Conservation (phyloP, 2,888 invertebrate species). For the Phyllotreta striolata region DNA sequence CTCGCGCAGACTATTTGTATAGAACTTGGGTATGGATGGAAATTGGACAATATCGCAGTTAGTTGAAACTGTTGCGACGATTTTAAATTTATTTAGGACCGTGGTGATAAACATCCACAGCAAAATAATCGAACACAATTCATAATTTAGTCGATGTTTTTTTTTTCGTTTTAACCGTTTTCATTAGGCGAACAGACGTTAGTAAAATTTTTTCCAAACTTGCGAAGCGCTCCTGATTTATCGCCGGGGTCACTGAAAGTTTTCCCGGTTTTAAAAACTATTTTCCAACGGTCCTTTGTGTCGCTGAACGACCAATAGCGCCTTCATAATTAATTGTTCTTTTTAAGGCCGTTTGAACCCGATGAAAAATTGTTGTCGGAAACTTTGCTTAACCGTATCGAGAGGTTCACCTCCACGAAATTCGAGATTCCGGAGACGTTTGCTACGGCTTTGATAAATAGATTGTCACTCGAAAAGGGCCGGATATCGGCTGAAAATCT, state of each 20-base stretch:
- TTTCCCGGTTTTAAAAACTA: conserved; percentile 30
- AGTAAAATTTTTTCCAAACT: conserved; percentile 18
- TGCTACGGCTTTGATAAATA: conserved; percentile 24
- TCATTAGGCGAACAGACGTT: conserved; percentile 10
- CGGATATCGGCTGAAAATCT: neutral
- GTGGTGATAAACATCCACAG: no score
- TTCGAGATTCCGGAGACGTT: conserved; percentile 17
- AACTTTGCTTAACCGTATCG: conserved; percentile 31
- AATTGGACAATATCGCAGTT: no score
- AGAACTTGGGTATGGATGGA: no score
- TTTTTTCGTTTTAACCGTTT: no score
- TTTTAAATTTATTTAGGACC: no score
- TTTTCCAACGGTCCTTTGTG: conserved; percentile 25
- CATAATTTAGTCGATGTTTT: no score
- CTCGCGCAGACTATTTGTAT: no score
- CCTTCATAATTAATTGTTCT: conserved; percentile 30
- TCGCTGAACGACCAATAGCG: conserved; percentile 23
- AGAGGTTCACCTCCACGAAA: conserved; percentile 22
- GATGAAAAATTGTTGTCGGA: conserved; percentile 27
- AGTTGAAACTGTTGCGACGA: no score
- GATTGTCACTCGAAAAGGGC: conserved; percentile 14
- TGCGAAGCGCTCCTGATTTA: conserved; percentile 22
- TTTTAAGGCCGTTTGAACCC: conserved; percentile 25
- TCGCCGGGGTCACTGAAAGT: conserved; percentile 12
- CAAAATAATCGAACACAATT: no score